phyloP scores from a whole-genome alignment of 2,888 invertebrate genomes.

The Ramazzottius varieornatus region DNA sequence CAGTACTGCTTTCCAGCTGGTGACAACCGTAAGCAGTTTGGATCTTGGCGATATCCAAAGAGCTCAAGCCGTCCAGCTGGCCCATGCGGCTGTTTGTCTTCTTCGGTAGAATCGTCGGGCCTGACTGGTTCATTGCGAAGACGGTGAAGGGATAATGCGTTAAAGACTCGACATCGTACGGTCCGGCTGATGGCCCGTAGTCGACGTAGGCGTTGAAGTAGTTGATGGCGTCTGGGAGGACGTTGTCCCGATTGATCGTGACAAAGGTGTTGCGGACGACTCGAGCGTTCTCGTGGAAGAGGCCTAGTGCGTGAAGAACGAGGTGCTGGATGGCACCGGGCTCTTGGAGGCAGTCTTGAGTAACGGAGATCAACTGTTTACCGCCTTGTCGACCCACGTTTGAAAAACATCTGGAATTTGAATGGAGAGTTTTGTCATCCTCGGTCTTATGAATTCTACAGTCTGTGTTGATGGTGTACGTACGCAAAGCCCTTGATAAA shows the following conservation, averaged over 20 bases:
- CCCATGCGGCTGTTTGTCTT: not conserved
- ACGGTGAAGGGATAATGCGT: not conserved
- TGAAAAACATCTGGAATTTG: not conserved
- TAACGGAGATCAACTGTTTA: not conserved
- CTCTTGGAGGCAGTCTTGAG: not conserved
- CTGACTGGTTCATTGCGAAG: not conserved
- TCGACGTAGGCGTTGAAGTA: no score
- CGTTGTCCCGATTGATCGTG: not conserved
- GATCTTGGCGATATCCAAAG: not conserved
- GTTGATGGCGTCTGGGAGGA: not conserved
- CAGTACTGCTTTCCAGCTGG: not conserved
- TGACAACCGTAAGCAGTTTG: not conserved
- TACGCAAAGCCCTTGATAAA: not conserved
- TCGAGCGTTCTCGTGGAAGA: not conserved
- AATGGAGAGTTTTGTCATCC: not conserved
- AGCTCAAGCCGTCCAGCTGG: not conserved
- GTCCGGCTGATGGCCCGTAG: not conserved
- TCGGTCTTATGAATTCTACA: not conserved
- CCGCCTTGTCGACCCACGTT: not conserved
- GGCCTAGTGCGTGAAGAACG: not conserved
- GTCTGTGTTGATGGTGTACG: not conserved
- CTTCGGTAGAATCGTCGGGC: not conserved
- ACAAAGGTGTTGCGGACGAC: not conserved
- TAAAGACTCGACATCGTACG: not conserved
- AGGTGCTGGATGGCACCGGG: not conserved